These are phyloP conservation scores for Lampris incognitus DNA, from an alignment of 2,113 vertebrate species.

Conservation along the genomic window DNA sequence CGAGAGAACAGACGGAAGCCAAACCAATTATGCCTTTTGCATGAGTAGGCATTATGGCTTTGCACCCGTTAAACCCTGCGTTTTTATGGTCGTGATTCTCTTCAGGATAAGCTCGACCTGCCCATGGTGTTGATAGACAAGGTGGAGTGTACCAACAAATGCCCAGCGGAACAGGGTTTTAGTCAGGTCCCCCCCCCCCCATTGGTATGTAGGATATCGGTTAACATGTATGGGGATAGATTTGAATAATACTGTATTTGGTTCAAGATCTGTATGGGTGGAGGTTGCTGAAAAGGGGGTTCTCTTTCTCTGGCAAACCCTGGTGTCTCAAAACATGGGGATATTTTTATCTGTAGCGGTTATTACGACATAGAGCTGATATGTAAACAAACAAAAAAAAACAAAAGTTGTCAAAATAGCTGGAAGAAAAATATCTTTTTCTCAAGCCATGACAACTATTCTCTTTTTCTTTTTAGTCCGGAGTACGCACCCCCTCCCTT, in stretches of 20 bases:
- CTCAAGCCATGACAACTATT: too few relatives aligned
- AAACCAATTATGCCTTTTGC: constrained; percentile 55
- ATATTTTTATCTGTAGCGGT: constrained; percentile 55
- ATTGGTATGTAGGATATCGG: not conserved
- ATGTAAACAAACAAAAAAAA: constrained; percentile 4
- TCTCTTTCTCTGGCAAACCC: not conserved
- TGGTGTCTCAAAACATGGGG: constrained; percentile 7
- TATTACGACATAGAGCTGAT: constrained; percentile 53
- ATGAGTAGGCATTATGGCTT: constrained; percentile 61
- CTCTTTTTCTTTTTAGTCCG: too few relatives aligned
- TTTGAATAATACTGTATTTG: too few relatives aligned
- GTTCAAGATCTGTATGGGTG: not conserved
- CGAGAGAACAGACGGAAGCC: constrained; percentile 54
- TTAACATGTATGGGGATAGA: not conserved
- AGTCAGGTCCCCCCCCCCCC: not conserved
- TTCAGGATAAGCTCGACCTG: constrained; percentile 35
- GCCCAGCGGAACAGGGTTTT: not conserved
- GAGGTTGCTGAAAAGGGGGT: not conserved
- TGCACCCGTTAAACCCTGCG: constrained; percentile 51
- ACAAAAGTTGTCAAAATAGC: too few relatives aligned
- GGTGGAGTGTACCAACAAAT: not conserved
- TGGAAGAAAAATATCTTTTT: too few relatives aligned
- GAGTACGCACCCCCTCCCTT: too few relatives aligned
- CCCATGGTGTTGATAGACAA: constrained; percentile 6
- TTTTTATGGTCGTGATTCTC: constrained; percentile 46